Percentiles rank a stretch among this genome's conserved stretches.
These are phyloP conservation scores for Falcaria lacertinaria DNA, from an alignment of 2,888 invertebrate genomes.

Conservation along the genomic window DNA sequence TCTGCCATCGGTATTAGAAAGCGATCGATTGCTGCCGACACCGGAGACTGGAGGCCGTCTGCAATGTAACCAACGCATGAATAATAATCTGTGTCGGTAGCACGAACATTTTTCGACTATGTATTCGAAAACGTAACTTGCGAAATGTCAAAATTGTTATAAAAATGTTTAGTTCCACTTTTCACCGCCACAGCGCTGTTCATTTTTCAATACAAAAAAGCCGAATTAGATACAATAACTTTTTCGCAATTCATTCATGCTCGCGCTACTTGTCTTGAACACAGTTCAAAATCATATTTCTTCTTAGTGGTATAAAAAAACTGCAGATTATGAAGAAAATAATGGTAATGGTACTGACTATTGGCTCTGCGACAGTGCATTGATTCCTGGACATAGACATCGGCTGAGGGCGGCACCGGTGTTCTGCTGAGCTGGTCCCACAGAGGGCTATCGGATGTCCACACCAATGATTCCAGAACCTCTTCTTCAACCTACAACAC, in stretches of 20 bases:
- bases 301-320: too few relatives aligned
- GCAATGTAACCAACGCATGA: conserved; percentile 8
- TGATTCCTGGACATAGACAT: conserved; percentile 59
- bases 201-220: too few relatives aligned
- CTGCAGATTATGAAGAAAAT: conserved; percentile 7
- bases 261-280: too few relatives aligned
- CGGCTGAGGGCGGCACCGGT: conserved; percentile 57
- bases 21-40: conserved; percentile 80
- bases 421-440: conserved; percentile 86
- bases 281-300: too few relatives aligned
- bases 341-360: conserved; percentile 27
- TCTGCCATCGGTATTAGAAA: conserved; percentile 83
- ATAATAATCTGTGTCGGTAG: too few relatives aligned
- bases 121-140: too few relatives aligned
- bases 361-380: conserved; percentile 40
- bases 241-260: too few relatives aligned
- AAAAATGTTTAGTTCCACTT: too few relatives aligned
- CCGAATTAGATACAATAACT: too few relatives aligned
- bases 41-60: conserved; percentile 74
- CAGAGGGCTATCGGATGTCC: conserved; percentile 91
- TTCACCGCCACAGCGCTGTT: too few relatives aligned
- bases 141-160: too few relatives aligned
- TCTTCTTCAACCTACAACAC: conserved; percentile 98
- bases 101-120: too few relatives aligned
- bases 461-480: conserved; percentile 93